Conservation (phyloP, 2,113 vertebrate species). For the Lepisosteus osseus region DNA sequence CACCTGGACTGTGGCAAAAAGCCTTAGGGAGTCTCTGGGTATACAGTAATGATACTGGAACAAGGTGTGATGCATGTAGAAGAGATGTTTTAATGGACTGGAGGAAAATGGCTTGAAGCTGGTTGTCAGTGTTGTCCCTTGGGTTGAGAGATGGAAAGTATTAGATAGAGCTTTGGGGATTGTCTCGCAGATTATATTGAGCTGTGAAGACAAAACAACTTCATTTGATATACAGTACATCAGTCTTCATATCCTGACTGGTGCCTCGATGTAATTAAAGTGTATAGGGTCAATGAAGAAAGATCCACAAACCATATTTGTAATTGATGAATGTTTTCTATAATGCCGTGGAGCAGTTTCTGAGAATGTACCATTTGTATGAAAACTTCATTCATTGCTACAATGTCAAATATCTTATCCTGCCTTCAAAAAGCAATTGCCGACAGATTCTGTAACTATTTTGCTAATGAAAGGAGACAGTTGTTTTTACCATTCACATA, state of each 20-base stretch:
- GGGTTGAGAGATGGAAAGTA: not conserved
- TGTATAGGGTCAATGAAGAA: not conserved
- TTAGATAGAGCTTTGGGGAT: not conserved
- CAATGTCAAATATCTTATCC: too few species aligned
- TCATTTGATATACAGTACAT: not conserved
- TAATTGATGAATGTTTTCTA: not conserved
- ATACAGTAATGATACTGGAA: not conserved
- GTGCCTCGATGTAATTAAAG: not conserved
- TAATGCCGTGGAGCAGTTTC: too few species aligned
- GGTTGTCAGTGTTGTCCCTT: not conserved
- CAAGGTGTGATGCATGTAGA: not conserved
- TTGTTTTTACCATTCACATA: too few species aligned
- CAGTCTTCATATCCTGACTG: not conserved
- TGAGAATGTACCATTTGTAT: too few species aligned
- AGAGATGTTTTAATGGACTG: not conserved
- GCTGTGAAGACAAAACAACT: not conserved
- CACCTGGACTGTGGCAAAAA: constrained; percentile 4
- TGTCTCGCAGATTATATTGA: not conserved
- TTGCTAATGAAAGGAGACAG: too few species aligned
- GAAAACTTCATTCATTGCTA: too few species aligned
- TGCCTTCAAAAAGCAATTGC: too few species aligned
- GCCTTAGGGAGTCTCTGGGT: not conserved
- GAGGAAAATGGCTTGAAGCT: not conserved
- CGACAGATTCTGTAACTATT: too few species aligned
- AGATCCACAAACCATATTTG: not conserved